Percentiles rank a stretch among this genome's conserved stretches.
These are phyloP conservation scores for Patella vulgata DNA, from an alignment of 1,140 invertebrate genomes.

Conservation along the genomic window DNA sequence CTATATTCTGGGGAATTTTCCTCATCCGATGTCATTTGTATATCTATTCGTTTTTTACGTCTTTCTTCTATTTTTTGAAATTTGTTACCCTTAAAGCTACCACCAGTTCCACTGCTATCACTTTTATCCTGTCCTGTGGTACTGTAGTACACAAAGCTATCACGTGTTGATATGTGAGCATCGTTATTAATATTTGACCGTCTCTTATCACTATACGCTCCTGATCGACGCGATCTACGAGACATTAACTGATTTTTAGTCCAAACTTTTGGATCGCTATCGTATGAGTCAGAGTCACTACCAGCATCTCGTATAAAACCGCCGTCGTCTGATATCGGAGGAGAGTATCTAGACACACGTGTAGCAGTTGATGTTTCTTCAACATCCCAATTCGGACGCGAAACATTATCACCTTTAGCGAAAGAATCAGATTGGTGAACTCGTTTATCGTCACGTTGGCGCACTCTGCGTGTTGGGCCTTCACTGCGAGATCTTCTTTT, in stretches of 20 bases:
- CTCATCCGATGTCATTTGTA: conserved; percentile 56
- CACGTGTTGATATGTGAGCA: conserved; percentile 17
- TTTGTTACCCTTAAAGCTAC: conserved; percentile 36
- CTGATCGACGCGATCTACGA: conserved; percentile 33
- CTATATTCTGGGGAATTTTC: conserved; percentile 53
- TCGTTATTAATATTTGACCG: conserved; percentile 4
- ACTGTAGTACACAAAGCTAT: conserved; percentile 25
- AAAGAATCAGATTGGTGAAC: too few species aligned
- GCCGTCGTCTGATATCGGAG: conserved; percentile 42
- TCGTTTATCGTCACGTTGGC: background rate
- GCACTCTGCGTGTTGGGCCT: conserved; percentile 36
- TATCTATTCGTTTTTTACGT: conserved; percentile 53
- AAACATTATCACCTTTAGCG: background rate
- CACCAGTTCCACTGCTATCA: conserved; percentile 3
- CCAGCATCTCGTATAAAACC: conserved; percentile 28
- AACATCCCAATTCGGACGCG: conserved; percentile 13
- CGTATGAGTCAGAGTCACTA: conserved; percentile 50
- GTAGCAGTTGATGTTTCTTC: conserved; percentile 1
- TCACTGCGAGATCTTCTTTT: conserved; percentile 56
- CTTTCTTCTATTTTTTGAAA: conserved; percentile 59
- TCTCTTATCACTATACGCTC: conserved; percentile 13
- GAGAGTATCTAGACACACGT: conserved; percentile 19
- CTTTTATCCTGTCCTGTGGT: conserved; percentile 12
- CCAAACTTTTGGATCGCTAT: conserved; percentile 48
- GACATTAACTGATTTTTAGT: conserved; percentile 55